Base-by-base conservation (phyloP, 1,140 invertebrate species). In the Ceratina japonica region DNA sequence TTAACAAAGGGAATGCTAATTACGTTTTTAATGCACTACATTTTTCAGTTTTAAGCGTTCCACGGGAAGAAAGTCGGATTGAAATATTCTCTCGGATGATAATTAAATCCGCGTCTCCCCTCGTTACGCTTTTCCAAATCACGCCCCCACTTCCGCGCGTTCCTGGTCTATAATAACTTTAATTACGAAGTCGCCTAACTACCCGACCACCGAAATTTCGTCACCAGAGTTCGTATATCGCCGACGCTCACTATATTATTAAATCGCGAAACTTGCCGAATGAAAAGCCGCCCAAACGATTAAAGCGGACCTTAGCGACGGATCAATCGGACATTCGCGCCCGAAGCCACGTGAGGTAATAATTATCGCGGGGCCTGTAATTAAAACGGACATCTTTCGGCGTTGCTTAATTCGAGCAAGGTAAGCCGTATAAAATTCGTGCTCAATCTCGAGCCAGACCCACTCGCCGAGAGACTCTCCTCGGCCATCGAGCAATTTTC, bases 111-210 rank as follows among this genome's bases (percentile, higher is more conserved):
- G 15, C 18, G 52, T 8, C 31, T 68, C 27, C 27, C 27, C 27
- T 49, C 64, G 22, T 64, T 22, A 54, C 44, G 18, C 20, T 20
- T 64, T 27, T 22, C 59, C 71, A 49, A 56, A 75, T 68, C 24
- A 37, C 62, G 37, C 22, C 37, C 31, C 22, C 13, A 3, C 3
- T 20, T 18, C 31, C 37, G 13, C 4, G 1, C 37, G 22, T 5
- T 8, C n/a, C 12, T 15, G 10, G 20, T 27, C 31, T 75, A 61
- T 76, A 76, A 70, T 76, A 76, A 76, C 54, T 76, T 76, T 76
- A 76, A 76, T 76, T 70, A 61, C 64, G 24, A 62, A 61, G 65
- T 44, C 65, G 24, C 54, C 64, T 59, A 51, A 76, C 74, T 22
- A 22, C 37, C 16, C 64, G 54, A 2, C 10, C 44, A 20, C 18